phyloP scores from a whole-genome alignment of 1,140 invertebrate genomes.

The Drosophila murphyi region DNA sequence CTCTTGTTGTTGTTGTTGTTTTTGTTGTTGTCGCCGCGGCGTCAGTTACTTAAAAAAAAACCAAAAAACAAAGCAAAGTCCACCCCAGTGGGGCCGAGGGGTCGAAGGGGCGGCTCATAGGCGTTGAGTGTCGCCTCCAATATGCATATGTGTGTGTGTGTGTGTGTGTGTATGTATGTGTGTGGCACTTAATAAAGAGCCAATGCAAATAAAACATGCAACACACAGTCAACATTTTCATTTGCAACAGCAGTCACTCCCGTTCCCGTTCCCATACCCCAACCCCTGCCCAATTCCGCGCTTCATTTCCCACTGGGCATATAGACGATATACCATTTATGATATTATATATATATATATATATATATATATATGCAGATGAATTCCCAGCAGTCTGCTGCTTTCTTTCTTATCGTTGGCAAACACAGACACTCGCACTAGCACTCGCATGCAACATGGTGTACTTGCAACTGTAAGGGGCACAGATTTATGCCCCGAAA shows the following conservation, averaged over 20 bases:
- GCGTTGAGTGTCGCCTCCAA: conserved; percentile 22
- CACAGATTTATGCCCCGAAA: conserved; percentile 74
- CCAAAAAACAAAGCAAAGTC: neutral
- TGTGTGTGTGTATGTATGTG: neutral
- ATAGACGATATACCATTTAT: neutral
- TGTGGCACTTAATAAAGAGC: conserved; percentile 35
- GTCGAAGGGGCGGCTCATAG: neutral
- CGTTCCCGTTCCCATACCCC: neutral
- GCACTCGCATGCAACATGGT: neutral
- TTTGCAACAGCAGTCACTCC: conserved; percentile 40
- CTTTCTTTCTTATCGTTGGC: conserved; percentile 4
- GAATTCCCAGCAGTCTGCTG: conserved; percentile 27
- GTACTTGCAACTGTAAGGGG: conserved; percentile 42
- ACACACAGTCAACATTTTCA: conserved; percentile 33
- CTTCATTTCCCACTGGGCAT: conserved; percentile 18
- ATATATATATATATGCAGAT: neutral
- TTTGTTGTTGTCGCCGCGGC: conserved; percentile 32
- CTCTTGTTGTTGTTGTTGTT: neutral
- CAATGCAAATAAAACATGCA: conserved; percentile 36
- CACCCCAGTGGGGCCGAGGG: neutral
- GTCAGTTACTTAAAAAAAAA: conserved; percentile 1
- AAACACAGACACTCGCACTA: neutral
- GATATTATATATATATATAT: neutral
- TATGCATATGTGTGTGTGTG: conserved; percentile 1
- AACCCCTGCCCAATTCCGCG: conserved; percentile 1